Evolutionary conservation across 2,888 invertebrate genomes (phyloP).

Genomic region (Leptogaster cylindrica): DNA sequence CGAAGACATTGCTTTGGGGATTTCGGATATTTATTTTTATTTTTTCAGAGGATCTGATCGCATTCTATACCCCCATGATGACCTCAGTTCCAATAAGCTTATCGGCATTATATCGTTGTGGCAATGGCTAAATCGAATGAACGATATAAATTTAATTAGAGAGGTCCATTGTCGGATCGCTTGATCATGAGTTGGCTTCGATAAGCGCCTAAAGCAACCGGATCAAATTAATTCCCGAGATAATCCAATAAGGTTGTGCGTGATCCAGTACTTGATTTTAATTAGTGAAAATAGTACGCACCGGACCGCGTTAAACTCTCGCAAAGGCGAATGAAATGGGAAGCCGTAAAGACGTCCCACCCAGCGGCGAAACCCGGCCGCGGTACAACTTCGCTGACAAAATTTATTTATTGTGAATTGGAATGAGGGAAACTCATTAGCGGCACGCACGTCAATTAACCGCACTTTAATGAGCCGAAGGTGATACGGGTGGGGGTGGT

Average conservation of each 20-base stretch:
- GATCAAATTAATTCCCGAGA: background rate
- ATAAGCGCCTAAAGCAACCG: background rate
- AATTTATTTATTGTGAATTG: constrained; percentile 7
- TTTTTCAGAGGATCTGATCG: too few species aligned
- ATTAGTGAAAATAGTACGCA: background rate
- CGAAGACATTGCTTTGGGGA: too few species aligned
- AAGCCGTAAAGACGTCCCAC: background rate
- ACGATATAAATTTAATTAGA: too few species aligned
- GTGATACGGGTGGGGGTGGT: too few species aligned
- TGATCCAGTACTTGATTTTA: background rate
- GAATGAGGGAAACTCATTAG: constrained; percentile 4
- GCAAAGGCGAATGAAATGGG: background rate
- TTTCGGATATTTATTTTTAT: too few species aligned
- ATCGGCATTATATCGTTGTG: background rate
- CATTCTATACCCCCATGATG: background rate
- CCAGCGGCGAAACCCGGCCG: background rate
- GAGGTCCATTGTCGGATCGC: background rate
- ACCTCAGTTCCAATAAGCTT: background rate
- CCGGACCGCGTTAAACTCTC: too few species aligned
- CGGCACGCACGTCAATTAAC: background rate
- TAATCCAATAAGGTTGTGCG: background rate
- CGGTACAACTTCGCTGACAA: background rate
- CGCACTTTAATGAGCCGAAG: background rate
- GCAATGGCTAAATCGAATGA: background rate
- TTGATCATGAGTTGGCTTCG: background rate